phyloP scores from a whole-genome alignment of 2,797 vertebrate species.

The Sparidentex hasta region DNA sequence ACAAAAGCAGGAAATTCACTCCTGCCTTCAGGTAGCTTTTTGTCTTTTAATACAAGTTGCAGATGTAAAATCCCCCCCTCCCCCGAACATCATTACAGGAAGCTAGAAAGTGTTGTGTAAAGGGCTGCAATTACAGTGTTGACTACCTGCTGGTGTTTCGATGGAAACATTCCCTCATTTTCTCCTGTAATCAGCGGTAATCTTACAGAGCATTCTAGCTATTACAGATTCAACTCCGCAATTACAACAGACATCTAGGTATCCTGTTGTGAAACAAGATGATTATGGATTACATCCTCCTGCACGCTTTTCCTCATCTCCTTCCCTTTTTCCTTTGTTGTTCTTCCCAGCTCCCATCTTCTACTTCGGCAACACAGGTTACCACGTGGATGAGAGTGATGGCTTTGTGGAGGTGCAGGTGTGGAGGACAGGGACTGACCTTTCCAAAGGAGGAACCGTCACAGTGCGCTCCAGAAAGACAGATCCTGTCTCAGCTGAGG shows the following conservation, averaged over 20 bases:
- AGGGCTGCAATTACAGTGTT: conserved; percentile 57
- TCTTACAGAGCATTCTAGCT: conserved; percentile 36
- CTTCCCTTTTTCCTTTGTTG: conserved; percentile 28
- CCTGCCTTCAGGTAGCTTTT: conserved; percentile 34
- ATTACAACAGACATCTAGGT: conserved; percentile 59
- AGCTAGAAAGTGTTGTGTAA: conserved; percentile 66
- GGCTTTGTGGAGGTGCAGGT: conserved; percentile 90
- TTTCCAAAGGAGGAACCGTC: conserved; percentile 90
- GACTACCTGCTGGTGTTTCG: conserved; percentile 55
- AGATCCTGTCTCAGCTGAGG: conserved; percentile 90
- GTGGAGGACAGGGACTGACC: conserved; percentile 93
- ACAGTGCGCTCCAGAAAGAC: conserved; percentile 93
- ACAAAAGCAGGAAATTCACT: conserved; percentile 40
- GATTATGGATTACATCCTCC: conserved; percentile 46
- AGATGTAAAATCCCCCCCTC: conserved; percentile 46
- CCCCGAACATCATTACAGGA: conserved; percentile 54
- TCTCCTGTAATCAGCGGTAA: conserved; percentile 74
- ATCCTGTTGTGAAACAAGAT: conserved; percentile 60
- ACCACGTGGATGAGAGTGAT: conserved; percentile 92
- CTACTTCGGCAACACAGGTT: conserved; percentile 90
- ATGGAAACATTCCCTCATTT: conserved; percentile 45
- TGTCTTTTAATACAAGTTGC: conserved; percentile 46
- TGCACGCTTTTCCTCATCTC: conserved; percentile 19
- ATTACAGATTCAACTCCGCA: conserved; percentile 68
- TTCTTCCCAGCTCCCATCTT: conserved; percentile 85